These are phyloP conservation scores for Polypterus bichir DNA, from an alignment of 2,113 vertebrate genomes.

Conservation along the genomic window DNA sequence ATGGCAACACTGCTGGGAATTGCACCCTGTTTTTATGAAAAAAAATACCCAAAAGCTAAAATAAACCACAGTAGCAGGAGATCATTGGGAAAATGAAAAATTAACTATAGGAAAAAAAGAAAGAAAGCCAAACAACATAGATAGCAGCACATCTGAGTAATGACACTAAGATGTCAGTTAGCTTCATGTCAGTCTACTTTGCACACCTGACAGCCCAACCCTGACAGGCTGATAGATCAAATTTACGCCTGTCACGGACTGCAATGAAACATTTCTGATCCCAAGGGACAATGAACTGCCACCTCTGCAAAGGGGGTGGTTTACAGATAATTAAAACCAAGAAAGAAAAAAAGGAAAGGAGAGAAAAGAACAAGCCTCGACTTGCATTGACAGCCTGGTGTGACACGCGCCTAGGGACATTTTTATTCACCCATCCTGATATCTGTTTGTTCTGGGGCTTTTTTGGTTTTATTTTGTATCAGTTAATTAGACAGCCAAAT, in stretches of 20 bases:
- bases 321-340: constrained; percentile 41
- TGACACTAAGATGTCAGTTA: constrained; percentile 38
- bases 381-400: constrained; percentile 31
- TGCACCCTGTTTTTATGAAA: no score
- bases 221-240: constrained; percentile 45
- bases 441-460: constrained; percentile 34
- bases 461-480: constrained; percentile 36
- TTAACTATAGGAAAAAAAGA: not conserved
- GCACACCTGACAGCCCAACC: constrained; percentile 37
- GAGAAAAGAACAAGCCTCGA: constrained; percentile 15
- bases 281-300: constrained; percentile 38
- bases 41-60: no score
- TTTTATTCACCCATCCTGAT: constrained; percentile 20
- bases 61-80: constrained; percentile 5
- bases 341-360: constrained; percentile 25
- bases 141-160: constrained; percentile 20
- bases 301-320: constrained; percentile 30
- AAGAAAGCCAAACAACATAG: constrained; percentile 17
- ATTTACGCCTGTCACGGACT: constrained; percentile 37
- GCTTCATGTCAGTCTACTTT: constrained; percentile 30
- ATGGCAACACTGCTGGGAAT: no score
- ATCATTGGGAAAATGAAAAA: constrained; percentile 10
- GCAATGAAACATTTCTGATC: constrained; percentile 30
- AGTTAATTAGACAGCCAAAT: constrained; percentile 48
- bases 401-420: constrained; percentile 28